These are phyloP conservation scores for Lepidocolaptes lacrymiger DNA, from an alignment of 2,797 vertebrate genomes.

Conservation along the genomic window DNA sequence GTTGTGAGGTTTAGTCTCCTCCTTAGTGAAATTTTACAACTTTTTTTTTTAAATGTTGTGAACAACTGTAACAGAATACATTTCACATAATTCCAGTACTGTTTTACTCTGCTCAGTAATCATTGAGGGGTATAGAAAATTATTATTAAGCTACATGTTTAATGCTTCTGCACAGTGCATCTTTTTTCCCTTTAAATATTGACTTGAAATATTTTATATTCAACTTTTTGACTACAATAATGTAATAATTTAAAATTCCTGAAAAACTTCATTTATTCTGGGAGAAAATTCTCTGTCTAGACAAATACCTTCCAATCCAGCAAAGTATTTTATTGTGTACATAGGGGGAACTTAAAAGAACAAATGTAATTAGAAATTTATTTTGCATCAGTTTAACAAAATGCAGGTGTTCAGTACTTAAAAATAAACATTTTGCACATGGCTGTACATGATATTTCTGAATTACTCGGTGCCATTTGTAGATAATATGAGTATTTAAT, in stretches of 20 bases:
- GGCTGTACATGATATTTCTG: background rate
- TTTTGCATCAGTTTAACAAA: background rate
- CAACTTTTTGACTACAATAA: background rate
- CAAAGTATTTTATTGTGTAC: background rate
- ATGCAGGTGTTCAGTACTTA: background rate
- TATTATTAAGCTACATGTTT: background rate
- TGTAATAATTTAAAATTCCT: background rate
- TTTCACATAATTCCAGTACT: background rate
- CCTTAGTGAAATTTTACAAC: background rate
- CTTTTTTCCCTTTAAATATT: background rate
- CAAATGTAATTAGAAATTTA: background rate
- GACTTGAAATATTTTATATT: background rate
- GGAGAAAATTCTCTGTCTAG: background rate
- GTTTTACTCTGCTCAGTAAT: background rate
- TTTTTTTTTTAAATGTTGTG: accelerated
- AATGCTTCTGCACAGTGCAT: background rate
- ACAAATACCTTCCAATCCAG: background rate
- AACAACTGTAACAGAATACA: background rate
- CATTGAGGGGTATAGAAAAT: background rate
- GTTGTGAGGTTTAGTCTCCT: background rate
- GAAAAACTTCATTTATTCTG: background rate
- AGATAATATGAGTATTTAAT: background rate
- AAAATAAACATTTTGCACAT: background rate
- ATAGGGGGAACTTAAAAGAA: background rate
- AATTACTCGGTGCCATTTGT: background rate